Conservation (phyloP, 2,797 vertebrate species). For the Ataeniobius toweri region DNA sequence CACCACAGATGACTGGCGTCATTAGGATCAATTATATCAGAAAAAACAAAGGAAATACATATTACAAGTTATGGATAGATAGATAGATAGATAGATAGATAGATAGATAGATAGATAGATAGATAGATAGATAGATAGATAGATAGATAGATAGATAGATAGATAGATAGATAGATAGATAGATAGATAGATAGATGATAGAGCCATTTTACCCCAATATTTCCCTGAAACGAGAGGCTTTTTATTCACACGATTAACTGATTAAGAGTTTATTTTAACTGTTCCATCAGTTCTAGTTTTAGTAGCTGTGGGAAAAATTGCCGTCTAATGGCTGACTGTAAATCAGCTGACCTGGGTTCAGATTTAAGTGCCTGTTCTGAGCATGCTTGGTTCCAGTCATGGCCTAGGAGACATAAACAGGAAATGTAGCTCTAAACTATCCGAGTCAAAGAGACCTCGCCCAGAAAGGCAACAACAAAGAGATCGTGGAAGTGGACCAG, state of each 20-base stretch:
- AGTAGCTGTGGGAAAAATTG: not conserved
- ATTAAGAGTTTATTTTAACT: not conserved
- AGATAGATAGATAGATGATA: not conserved
- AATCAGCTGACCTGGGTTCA: slow-evolving; percentile 20
- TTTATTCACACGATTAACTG: not conserved
- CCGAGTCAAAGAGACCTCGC: not conserved
- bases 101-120: too few relatives aligned
- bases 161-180: too few relatives aligned
- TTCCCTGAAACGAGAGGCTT: not conserved
- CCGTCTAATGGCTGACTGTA: not conserved
- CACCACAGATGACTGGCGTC: too few relatives aligned
- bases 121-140: too few relatives aligned
- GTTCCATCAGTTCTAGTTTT: not conserved
- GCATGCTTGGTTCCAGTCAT: slow-evolving; percentile 8
- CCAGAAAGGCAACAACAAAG: slow-evolving; percentile 14
- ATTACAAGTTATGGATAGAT: too few relatives aligned
- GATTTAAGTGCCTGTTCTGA: not conserved
- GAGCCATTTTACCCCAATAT: not conserved
- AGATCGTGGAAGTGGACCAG: not conserved
- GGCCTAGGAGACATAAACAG: slow-evolving; percentile 43
- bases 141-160: too few relatives aligned
- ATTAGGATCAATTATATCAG: too few relatives aligned
- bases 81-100: too few relatives aligned
- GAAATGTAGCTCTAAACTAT: slow-evolving; percentile 40
- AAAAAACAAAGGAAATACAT: too few relatives aligned